These are phyloP conservation scores for Callocephalon fimbriatum DNA, from an alignment of 2,113 vertebrate genomes.

Conservation along the genomic window DNA sequence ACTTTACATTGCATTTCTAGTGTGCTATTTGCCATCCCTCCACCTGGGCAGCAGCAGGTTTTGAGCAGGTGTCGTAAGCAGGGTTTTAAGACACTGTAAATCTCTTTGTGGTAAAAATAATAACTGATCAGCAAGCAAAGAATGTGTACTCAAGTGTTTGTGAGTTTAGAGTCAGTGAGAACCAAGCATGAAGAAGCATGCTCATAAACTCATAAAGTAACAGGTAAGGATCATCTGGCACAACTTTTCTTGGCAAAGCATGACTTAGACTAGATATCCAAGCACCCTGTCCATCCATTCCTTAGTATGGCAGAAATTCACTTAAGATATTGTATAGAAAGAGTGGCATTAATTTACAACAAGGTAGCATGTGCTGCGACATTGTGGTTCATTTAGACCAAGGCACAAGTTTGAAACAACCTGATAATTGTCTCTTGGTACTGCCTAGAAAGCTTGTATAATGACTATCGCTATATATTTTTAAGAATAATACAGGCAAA, in stretches of 20 bases:
- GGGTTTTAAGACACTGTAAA: neutral
- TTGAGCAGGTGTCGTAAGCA: neutral
- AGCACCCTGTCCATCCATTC: neutral
- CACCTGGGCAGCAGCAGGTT: neutral
- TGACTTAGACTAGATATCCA: neutral
- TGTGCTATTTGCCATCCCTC: neutral
- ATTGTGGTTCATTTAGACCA: neutral
- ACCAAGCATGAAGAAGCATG: neutral
- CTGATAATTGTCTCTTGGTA: neutral
- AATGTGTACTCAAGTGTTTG: neutral
- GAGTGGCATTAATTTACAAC: neutral
- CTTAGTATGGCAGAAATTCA: neutral
- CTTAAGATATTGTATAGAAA: neutral
- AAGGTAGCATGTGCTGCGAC: neutral
- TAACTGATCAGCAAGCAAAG: neutral
- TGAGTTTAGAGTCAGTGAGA: neutral
- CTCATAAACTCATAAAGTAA: neutral
- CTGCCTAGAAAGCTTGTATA: neutral
- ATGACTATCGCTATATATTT: too few relatives aligned
- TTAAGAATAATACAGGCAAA: too few relatives aligned
- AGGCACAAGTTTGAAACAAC: neutral
- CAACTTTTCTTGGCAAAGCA: neutral
- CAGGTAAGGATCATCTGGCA: neutral
- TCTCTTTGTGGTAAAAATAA: neutral
- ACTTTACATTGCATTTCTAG: neutral